Percentiles rank a stretch among this genome's conserved stretches.
Evolutionary conservation across 2,888 invertebrate species (phyloP).

Genomic region (Polydrusus tereticollis): DNA sequence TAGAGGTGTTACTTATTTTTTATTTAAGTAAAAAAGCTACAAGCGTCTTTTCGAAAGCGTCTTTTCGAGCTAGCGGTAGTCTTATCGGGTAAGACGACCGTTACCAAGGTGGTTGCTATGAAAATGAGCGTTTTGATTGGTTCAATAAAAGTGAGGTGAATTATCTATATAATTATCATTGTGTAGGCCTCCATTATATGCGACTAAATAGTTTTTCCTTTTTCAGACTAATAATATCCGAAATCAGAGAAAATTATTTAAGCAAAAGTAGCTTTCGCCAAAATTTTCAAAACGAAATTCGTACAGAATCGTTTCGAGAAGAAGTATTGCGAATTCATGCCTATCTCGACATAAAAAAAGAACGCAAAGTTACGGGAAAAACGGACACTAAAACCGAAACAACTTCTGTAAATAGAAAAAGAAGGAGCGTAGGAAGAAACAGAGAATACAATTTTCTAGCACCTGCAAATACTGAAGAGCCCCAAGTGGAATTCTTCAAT

Average conservation of each 20-base stretch:
- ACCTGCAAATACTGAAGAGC: conserved; percentile 63
- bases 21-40: no score
- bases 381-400: conserved; percentile 23
- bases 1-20: no score
- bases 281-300: conserved; percentile 59
- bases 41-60: no score
- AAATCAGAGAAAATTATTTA: conserved; percentile 63
- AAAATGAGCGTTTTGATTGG: no score
- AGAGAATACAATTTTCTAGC: conserved; percentile 58
- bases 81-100: no score
- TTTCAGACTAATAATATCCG: conserved; percentile 61
- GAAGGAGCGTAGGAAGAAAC: conserved; percentile 38
- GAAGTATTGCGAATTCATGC: conserved; percentile 60
- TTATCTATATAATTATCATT: no score
- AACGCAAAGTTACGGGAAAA: conserved; percentile 33
- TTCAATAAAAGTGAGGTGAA: no score
- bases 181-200: no score
- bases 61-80: no score
- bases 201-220: no score
- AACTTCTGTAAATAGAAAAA: conserved; percentile 30
- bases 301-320: conserved; percentile 56
- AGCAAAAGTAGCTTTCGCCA: conserved; percentile 60
- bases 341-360: conserved; percentile 50
- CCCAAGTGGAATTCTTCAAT: conserved; percentile 80
- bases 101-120: no score